Conservation (phyloP, 2,113 vertebrate species). For the Dendrocopos noguchii region DNA sequence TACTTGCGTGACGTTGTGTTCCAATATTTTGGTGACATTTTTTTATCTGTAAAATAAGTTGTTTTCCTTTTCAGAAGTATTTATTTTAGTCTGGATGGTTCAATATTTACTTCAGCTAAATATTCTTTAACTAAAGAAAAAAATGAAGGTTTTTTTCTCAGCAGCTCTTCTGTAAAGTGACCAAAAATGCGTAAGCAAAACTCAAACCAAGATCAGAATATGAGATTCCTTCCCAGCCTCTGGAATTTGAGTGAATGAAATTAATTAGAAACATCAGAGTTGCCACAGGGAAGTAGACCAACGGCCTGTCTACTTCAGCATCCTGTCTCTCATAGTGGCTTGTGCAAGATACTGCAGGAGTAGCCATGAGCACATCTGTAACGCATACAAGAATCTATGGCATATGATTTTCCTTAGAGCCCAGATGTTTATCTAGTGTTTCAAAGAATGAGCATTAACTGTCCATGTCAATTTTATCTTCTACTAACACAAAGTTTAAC, state of each 20-base stretch:
- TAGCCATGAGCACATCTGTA: background rate
- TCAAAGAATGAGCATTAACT: background rate
- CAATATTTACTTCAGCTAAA: constrained; percentile 15
- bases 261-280: constrained; percentile 54
- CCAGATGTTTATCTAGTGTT: constrained; percentile 8
- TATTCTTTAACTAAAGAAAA: background rate
- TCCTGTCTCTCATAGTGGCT: constrained; percentile 19
- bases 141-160: background rate
- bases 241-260: constrained; percentile 52
- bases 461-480: background rate
- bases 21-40: background rate
- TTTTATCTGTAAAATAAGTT: background rate
- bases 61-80: background rate
- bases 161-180: background rate
- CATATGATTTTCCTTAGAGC: background rate
- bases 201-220: constrained; percentile 13
- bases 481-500: background rate
- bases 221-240: background rate
- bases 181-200: constrained; percentile 22
- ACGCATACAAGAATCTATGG: background rate
- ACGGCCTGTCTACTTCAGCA: constrained; percentile 11
- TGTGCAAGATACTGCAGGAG: background rate
- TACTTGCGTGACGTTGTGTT: background rate
- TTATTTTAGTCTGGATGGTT: constrained; percentile 5
- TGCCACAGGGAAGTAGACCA: constrained; percentile 37